Evolutionary conservation across 2,888 invertebrate genomes (phyloP).

Genomic region (Ypsolopha sequella): DNA sequence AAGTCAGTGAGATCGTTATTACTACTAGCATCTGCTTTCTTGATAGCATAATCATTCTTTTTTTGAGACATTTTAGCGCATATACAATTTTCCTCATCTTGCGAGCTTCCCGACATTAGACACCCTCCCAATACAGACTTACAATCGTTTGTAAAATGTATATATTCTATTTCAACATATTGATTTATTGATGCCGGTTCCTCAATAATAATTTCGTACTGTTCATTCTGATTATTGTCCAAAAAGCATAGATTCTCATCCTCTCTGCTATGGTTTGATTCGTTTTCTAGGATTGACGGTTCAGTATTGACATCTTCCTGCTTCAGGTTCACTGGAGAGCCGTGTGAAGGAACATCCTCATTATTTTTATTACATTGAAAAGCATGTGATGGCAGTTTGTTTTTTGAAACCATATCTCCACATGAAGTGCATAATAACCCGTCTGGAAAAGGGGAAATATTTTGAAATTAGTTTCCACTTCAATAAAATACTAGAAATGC

Average conservation of each 20-base stretch:
- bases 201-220: background rate
- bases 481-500: background rate
- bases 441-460: slow-evolving; percentile 12
- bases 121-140: slow-evolving; percentile 33
- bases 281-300: background rate
- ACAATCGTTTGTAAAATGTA: slow-evolving; percentile 16
- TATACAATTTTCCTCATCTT: slow-evolving; percentile 25
- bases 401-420: slow-evolving; percentile 10
- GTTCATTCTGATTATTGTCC: too few species aligned
- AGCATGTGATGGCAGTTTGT: slow-evolving; percentile 10
- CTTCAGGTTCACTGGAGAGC: background rate
- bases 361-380: slow-evolving; percentile 8
- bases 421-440: slow-evolving; percentile 12
- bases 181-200: background rate
- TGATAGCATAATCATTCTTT: too few species aligned
- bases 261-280: slow-evolving; percentile 6
- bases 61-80: slow-evolving; percentile 28
- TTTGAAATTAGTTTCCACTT: background rate
- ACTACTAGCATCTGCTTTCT: too few species aligned
- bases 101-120: slow-evolving; percentile 23
- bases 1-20: too few species aligned
- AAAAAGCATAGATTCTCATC: slow-evolving; percentile 1
- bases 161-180: background rate
- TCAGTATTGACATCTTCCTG: slow-evolving; percentile 1
- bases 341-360: background rate